These are phyloP conservation scores for Pararge aegeria DNA, from an alignment of 1,140 invertebrate species.

Conservation along the genomic window DNA sequence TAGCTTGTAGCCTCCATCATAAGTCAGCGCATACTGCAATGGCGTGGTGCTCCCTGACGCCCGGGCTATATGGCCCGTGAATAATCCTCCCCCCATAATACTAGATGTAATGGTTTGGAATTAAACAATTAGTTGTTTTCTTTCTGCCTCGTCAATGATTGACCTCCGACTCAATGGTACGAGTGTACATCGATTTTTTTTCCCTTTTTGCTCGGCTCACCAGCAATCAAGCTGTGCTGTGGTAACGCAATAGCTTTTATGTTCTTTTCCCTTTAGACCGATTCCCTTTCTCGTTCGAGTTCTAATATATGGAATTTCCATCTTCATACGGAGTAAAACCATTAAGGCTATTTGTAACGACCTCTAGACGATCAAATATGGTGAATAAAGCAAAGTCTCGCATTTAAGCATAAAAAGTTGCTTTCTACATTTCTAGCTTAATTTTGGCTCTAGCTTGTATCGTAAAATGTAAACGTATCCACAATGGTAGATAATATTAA, in stretches of 20 bases:
- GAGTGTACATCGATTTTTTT: constrained; percentile 29
- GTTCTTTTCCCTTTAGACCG: background rate
- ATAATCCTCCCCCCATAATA: constrained; percentile 70
- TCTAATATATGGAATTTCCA: background rate
- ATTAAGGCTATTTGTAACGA: background rate
- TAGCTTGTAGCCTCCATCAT: constrained; percentile 31
- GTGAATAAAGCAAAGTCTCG: no score
- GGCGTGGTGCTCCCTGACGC: constrained; percentile 52
- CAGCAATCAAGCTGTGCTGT: constrained; percentile 6
- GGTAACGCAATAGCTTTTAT: background rate
- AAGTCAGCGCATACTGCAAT: constrained; percentile 44
- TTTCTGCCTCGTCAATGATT: constrained; percentile 70
- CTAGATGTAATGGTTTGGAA: constrained; percentile 75
- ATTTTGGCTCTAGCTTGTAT: no score
- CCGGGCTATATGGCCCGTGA: constrained; percentile 70
- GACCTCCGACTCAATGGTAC: constrained; percentile 40
- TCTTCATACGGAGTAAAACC: background rate
- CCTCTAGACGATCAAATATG: no score
- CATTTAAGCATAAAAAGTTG: no score
- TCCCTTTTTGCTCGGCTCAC: constrained; percentile 14
- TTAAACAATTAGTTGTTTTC: constrained; percentile 78
- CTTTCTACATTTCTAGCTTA: no score
- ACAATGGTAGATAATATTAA: no score
- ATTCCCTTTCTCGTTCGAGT: background rate
- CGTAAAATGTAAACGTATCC: no score